Evolutionary conservation across 2,113 vertebrate genomes (phyloP).

Genomic region (Caloenas nicobarica): DNA sequence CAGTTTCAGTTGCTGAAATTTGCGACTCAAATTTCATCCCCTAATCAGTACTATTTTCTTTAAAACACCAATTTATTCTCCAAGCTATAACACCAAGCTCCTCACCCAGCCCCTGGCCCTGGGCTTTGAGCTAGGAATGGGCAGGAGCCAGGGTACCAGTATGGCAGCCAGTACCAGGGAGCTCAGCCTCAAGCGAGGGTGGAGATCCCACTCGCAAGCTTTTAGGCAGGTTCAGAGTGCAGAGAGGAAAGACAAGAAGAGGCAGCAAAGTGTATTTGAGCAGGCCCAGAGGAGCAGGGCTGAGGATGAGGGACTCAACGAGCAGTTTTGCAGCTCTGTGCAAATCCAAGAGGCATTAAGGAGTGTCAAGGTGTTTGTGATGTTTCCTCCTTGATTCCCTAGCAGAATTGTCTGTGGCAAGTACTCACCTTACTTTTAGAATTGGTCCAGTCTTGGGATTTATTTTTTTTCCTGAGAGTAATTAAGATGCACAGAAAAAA

Average conservation of each 20-base stretch:
- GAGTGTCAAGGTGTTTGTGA: not conserved
- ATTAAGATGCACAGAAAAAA: not conserved
- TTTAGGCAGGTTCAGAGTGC: not conserved
- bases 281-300: not conserved
- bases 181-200: not conserved
- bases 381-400: not conserved
- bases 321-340: not conserved
- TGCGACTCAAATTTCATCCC: not conserved
- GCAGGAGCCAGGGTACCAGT: not conserved
- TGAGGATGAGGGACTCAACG: not conserved
- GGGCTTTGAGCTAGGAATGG: not conserved
- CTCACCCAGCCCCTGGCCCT: accelerated
- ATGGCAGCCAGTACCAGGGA: not conserved
- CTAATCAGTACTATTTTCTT: not conserved
- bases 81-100: not conserved
- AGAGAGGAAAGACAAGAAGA: not conserved
- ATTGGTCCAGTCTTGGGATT: not conserved
- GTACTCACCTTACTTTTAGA: not conserved
- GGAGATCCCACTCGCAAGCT: not conserved
- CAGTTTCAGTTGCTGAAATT: not conserved
- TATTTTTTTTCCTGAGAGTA: not conserved
- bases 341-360: not conserved
- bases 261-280: not conserved
- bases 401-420: not conserved
- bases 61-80: not conserved